Conservation (phyloP, 2,888 invertebrate genomes). For the Dasypogon diadema region DNA sequence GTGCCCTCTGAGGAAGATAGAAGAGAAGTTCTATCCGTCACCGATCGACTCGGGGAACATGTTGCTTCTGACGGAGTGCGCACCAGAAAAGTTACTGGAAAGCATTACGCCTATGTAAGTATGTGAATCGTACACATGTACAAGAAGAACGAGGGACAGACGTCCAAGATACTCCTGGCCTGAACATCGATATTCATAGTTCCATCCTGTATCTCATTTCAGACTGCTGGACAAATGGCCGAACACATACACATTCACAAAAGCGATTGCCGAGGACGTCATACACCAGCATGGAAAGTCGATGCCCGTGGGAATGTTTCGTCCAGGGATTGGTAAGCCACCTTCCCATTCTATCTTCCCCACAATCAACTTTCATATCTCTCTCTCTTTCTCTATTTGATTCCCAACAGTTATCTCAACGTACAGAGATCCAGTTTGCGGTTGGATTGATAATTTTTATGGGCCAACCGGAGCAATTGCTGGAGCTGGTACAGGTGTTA, state of each 20-base stretch:
- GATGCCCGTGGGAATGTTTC: slow-evolving; percentile 84
- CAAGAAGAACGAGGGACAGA: too few species aligned
- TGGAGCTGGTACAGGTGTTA: slow-evolving; percentile 82
- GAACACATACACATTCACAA: slow-evolving; percentile 93
- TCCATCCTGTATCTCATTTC: background rate
- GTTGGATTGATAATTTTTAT: slow-evolving; percentile 93
- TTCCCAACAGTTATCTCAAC: slow-evolving; percentile 72
- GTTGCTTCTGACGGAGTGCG: slow-evolving; percentile 70
- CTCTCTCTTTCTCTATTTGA: too few species aligned
- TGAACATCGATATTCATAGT: slow-evolving; percentile 6
- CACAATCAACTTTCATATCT: too few species aligned
- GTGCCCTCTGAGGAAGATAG: slow-evolving; percentile 69
- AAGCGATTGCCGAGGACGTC: slow-evolving; percentile 87
- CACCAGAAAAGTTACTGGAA: slow-evolving; percentile 71
- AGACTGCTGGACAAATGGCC: slow-evolving; percentile 81
- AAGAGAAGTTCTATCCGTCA: slow-evolving; percentile 72
- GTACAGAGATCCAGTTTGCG: slow-evolving; percentile 80
- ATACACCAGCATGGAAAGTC: slow-evolving; percentile 75
- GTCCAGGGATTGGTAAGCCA: slow-evolving; percentile 84
- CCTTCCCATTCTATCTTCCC: too few species aligned
- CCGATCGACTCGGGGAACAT: slow-evolving; percentile 70
- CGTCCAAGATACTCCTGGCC: too few species aligned
- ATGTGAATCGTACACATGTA: background rate
- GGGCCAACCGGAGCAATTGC: slow-evolving; percentile 84
- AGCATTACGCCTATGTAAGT: slow-evolving; percentile 71